Base-by-base conservation (phyloP, 2,113 vertebrate species). In the Shinisaurus crocodilurus region DNA sequence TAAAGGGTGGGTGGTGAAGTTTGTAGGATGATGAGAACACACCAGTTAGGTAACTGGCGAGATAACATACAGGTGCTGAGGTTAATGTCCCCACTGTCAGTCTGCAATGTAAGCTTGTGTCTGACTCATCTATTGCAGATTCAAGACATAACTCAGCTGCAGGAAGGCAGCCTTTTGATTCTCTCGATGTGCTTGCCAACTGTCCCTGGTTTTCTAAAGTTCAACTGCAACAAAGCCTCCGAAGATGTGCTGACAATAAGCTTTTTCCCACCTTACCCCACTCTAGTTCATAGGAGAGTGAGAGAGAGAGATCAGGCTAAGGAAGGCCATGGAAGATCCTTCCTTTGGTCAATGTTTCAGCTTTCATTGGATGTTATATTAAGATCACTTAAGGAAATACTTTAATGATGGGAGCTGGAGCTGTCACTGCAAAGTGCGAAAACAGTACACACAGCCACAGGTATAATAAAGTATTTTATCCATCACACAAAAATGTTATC, bases 71-170 rank as follows among this genome's bases (percentile, higher is more conserved):
- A 20, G 34, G 70, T 72, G 34, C 13, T n/a, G 13, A 37, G 37
- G 13, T 77, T 48, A 60, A 40, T 10, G 60, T 80, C 74, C 25
- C 8, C 34, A 9, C n/a, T 81, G 34, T 85, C 50, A 70, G 86
- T 12, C 34, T 80, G 45, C 37, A 80, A 40, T 0, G 3, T 20
- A 87, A 84, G 18, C 13, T 77, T 32, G 16, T 18, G 88, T n/a
- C 5, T 18, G 48, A 40, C 82, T 75, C 60, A 83, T 25, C 82
- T 87, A 43, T 50, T 90, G 63, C 57, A 54, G 80, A 93, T 92
- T 93, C 95, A 75, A 82, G 60, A 74, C 87, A 94, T 85, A 75
- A 29, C 90, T 57, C 86, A 13, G 32, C 25, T 48, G 84, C 91
- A 27, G 54, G 82, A 40, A 81, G 89, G 84, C 0, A 74, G 76